Evolutionary conservation across 1,140 invertebrate species (phyloP).

Genomic region (Melitaea cinxia): DNA sequence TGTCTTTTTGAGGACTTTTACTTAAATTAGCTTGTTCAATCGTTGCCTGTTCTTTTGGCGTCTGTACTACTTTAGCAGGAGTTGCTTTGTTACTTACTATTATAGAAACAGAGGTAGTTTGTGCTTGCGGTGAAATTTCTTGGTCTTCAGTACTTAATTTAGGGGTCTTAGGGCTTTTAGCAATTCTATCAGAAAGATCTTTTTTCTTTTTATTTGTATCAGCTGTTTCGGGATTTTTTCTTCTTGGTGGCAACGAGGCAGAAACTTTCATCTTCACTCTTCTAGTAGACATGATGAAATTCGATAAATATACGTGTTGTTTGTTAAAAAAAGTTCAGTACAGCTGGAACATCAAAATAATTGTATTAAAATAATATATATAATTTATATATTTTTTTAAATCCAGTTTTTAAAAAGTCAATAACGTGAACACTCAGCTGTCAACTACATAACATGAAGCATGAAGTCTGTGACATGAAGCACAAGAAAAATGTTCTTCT

Average conservation of each 20-base stretch:
- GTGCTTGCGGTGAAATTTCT: conserved; percentile 21
- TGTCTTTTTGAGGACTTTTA: conserved; percentile 10
- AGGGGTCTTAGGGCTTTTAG: conserved; percentile 47
- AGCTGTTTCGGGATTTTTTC: conserved; percentile 61
- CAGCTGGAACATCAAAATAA: conserved; percentile 2
- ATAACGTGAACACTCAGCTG: not conserved
- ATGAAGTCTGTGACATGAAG: not conserved
- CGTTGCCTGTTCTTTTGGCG: conserved; percentile 16
- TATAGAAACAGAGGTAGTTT: conserved; percentile 7
- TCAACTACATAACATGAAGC: not conserved
- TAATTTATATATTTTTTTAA: not conserved
- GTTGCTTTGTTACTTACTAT: conserved; percentile 11
- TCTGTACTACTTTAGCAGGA: conserved; percentile 9
- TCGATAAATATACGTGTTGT: not conserved
- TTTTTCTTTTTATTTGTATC: conserved; percentile 46
- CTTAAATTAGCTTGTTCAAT: not conserved
- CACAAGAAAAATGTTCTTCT: too few relatives aligned
- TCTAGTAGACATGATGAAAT: conserved; percentile 65
- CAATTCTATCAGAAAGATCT: conserved; percentile 38
- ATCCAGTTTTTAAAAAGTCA: not conserved
- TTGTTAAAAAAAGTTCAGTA: not conserved
- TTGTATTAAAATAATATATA: not conserved
- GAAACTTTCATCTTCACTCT: conserved; percentile 76
- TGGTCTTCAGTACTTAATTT: conserved; percentile 19
- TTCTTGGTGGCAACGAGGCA: conserved; percentile 64